Evolutionary conservation across 53 echinoderm and acorn worm genomes (phyloP).

Genomic region (Henricia sp.): DNA sequence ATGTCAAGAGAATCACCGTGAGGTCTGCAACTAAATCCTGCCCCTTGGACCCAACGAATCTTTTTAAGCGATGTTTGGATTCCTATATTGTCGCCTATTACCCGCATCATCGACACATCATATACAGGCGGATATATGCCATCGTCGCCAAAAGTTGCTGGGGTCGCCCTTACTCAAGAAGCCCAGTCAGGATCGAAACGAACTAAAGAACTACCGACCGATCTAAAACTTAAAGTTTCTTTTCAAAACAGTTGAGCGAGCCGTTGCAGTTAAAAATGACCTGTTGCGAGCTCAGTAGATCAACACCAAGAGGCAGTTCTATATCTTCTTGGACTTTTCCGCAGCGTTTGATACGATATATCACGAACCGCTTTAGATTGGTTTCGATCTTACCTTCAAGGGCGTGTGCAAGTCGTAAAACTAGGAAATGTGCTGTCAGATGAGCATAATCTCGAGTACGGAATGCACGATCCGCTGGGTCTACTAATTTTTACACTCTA

Average conservation of each 20-base stretch:
- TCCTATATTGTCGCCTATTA: slow-evolving; percentile 2
- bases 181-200: slow-evolving; percentile 51
- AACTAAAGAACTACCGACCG: slow-evolving; percentile 44
- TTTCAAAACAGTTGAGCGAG: slow-evolving; percentile 24
- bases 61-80: slow-evolving; percentile 32
- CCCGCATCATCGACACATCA: slow-evolving; percentile 49
- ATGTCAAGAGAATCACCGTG: not conserved
- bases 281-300: not conserved
- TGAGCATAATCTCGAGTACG: slow-evolving; percentile 5
- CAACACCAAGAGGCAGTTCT: not conserved
- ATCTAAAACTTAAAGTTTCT: not conserved
- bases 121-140: slow-evolving; percentile 1
- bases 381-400: slow-evolving; percentile 59
- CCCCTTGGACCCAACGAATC: slow-evolving; percentile 12
- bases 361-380: slow-evolving; percentile 33
- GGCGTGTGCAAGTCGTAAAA: slow-evolving; percentile 8
- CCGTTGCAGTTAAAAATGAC: not conserved
- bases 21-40: slow-evolving; percentile 13
- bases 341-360: slow-evolving; percentile 57
- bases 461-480: slow-evolving; percentile 42
- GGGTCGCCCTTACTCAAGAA: slow-evolving; percentile 60
- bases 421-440: slow-evolving; percentile 44
- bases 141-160: slow-evolving; percentile 45
- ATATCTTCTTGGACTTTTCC: slow-evolving; percentile 37
- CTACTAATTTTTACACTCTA: slow-evolving; percentile 17